Conservation (phyloP, 2,888 invertebrate genomes). For the Leptinotarsa rubiginosa region DNA sequence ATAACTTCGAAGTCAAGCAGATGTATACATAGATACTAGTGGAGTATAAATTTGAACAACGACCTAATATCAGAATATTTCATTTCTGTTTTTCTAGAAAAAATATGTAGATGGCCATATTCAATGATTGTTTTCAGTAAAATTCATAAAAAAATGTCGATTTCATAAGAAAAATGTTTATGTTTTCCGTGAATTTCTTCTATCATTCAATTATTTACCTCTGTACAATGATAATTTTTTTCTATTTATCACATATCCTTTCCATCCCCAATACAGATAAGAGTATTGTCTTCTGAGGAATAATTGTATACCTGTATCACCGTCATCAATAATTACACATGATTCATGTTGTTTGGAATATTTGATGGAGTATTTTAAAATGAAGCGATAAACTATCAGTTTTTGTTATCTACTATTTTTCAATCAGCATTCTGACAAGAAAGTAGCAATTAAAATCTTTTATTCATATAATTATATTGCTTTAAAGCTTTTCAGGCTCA, state of each 20-base stretch:
- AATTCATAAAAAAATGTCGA: too few species aligned
- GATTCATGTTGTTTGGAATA: constrained; percentile 33
- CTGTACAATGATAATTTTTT: not conserved
- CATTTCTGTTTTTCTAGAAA: too few species aligned
- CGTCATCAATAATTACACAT: not conserved
- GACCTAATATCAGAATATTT: too few species aligned
- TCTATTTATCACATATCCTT: not conserved
- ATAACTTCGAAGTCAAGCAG: too few species aligned
- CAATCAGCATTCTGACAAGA: constrained; percentile 42
- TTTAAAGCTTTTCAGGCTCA: constrained; percentile 14
- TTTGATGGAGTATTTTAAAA: constrained; percentile 48
- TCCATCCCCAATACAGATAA: not conserved
- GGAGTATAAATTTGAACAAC: too few species aligned
- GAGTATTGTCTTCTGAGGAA: not conserved
- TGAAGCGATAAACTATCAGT: constrained; percentile 46
- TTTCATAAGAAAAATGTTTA: too few species aligned
- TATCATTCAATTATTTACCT: not conserved
- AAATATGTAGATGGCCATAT: too few species aligned
- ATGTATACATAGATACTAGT: too few species aligned
- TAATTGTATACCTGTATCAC: not conserved
- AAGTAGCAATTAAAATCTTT: constrained; percentile 27
- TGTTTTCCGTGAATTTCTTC: too few species aligned
- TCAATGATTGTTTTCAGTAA: too few species aligned
- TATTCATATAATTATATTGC: constrained; percentile 19
- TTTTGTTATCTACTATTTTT: constrained; percentile 47